Evolutionary conservation across 1,140 invertebrate genomes (phyloP), one percentile per base, ranked within the genome.

Genomic region (Euschistus heros): DNA sequence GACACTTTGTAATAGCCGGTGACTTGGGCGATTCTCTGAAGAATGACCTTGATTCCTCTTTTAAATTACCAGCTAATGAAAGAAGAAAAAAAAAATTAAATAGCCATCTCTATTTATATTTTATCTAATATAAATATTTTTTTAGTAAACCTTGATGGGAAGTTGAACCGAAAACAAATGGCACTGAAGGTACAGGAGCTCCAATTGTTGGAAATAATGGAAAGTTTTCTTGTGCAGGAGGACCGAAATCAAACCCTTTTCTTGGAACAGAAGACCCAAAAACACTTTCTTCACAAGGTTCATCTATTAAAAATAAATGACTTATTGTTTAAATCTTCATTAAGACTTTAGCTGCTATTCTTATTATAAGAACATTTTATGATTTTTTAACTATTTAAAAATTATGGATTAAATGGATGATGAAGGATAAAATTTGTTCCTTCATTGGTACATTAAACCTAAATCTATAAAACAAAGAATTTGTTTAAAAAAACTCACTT

Each of bases 1-100:
- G 77, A 86, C 86, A 88, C 68, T 87, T 87, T 63, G 86, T 84
- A 14, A 86, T 70, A 17, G 82, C 83, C 67, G 81, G 83, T 67
- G 86, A 79, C 73, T 84, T 86, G 54, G 78, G 78, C 52, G 75
- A 30, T 44, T 69, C 68, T 18, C 44, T 57, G 18, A 63, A 74
- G 2, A 66, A 55, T 54, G 69, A 62, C 8, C 65, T 66, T 7
- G 24, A 64, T 62, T 69, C 68, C 64, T 57, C 66, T 68, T 64
- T 79, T 75, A 42, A 20, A n/a, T 18, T 61, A 0, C 37, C 37
- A 20, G 59, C 37, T 42, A 24, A 59, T 22, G n/a, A 6, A 13
- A 37, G 13, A 37, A 37, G 5, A 37, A 37, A 37, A 37, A 10
- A 37, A 13, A 37, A 37, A 37, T 17, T 20, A 54, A 26, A 10